phyloP scores from a whole-genome alignment of 2,888 invertebrate genomes.

The Trichopria drosophilae region DNA sequence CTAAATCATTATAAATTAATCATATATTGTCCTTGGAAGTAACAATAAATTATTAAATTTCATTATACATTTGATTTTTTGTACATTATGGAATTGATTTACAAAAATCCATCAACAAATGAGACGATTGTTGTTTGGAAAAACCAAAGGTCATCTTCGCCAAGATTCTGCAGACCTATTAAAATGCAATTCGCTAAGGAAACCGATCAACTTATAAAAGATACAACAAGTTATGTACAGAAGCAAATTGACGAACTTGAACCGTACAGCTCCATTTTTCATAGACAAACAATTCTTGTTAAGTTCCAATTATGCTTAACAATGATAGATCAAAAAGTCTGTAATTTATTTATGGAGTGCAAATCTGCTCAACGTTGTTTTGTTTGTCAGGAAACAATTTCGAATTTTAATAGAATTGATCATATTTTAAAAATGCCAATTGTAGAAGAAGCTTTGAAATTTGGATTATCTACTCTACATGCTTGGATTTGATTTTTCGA shows the following conservation, averaged over 20 bases:
- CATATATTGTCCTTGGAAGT: too few relatives aligned
- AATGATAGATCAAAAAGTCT: not conserved
- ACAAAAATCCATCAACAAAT: not conserved
- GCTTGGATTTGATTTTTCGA: too few relatives aligned
- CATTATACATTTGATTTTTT: too few relatives aligned
- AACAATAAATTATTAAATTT: too few relatives aligned
- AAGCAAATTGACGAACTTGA: not conserved
- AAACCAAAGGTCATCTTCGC: too few relatives aligned
- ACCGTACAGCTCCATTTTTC: not conserved
- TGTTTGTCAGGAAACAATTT: too few relatives aligned
- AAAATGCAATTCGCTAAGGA: slow-evolving; percentile 3
- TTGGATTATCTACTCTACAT: too few relatives aligned
- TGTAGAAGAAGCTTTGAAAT: too few relatives aligned
- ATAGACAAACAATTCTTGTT: not conserved
- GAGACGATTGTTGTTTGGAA: not conserved
- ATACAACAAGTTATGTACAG: not conserved
- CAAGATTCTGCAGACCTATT: slow-evolving; percentile 4
- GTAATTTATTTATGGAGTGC: not conserved
- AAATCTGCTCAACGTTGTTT: not conserved
- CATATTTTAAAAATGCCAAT: not conserved
- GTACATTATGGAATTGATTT: too few relatives aligned
- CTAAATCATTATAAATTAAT: too few relatives aligned
- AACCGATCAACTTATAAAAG: not conserved
- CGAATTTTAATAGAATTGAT: not conserved
- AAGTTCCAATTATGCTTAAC: not conserved